Conservation (phyloP, 2,888 invertebrate genomes). For the Cryptocephalus moraei region DNA sequence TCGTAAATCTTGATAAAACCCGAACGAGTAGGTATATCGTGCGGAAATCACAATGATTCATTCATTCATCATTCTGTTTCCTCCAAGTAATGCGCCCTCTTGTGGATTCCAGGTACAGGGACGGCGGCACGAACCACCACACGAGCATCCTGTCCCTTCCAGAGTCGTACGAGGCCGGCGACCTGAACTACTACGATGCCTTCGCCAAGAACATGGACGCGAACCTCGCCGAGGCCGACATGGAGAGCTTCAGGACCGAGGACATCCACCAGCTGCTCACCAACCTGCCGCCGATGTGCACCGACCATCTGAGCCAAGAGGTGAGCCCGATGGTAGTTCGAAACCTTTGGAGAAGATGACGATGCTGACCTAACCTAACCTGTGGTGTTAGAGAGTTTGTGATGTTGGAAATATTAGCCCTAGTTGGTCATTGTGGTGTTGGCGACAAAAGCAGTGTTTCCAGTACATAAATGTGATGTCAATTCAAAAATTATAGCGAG, state of each 20-base stretch:
- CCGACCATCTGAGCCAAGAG: constrained; percentile 40
- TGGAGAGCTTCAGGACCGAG: constrained; percentile 87
- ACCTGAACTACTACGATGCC: constrained; percentile 67
- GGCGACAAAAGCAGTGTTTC: too few species aligned
- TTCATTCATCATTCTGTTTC: too few species aligned
- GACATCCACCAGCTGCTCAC: constrained; percentile 82
- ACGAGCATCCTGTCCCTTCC: constrained; percentile 73
- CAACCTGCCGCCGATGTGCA: constrained; percentile 60
- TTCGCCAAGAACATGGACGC: constrained; percentile 82
- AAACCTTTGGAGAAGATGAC: too few species aligned
- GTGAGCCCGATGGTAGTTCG: constrained; percentile 20
- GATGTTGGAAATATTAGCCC: too few species aligned
- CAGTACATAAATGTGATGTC: too few species aligned
- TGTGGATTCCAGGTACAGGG: constrained; percentile 53
- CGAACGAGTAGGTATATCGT: too few species aligned
- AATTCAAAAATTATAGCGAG: too few species aligned
- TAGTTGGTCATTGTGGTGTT: too few species aligned
- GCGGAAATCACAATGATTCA: too few species aligned
- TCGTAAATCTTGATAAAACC: too few species aligned
- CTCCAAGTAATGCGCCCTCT: neutral
- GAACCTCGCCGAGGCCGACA: constrained; percentile 88
- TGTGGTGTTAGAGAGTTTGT: too few species aligned
- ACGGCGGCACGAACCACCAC: constrained; percentile 62
- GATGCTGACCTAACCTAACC: too few species aligned
- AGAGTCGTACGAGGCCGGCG: constrained; percentile 63